Evolutionary conservation across 2,113 vertebrate species (phyloP), one percentile per base, ranked within the genome.

Genomic region (Ranitomeya variabilis): DNA sequence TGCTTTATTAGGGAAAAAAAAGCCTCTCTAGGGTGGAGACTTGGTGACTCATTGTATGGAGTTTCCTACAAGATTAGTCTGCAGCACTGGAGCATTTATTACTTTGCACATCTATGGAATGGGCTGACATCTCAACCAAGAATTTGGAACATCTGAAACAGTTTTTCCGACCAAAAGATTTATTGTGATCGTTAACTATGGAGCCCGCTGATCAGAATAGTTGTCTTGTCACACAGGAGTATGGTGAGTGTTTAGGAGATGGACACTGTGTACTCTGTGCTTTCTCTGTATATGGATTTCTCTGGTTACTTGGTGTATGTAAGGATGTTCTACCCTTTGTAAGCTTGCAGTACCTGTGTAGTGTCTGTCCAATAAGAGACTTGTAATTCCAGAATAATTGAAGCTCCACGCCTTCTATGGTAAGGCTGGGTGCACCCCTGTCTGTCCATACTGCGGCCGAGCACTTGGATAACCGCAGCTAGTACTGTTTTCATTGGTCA

Each of bases 21-120:
- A 54, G 23, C 45, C 62, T 23, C 19, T 23, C 11, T 23, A 67
- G 64, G 86, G 86, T 87, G 86, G 74, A 80, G 77, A 54, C n/a
- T 6, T 52, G 31, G 23, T 87, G 77, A 87, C 77, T 87, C 76
- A 69, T 21, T 76, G 74, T 80, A 80, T 52, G 60, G 23, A 55
- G 86, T 69, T 87, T 69, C 45, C 31, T 64, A 18, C 60, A 21
- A 9, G 23, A 69, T 55, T 80, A 37, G 23, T 26, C 10, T 57
- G 31, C 37, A 77, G 26, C 19, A 7, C 67, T 76, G 45, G 60
- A 55, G 45, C n/a, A 55, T n/a, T 80, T 55, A 55, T 26, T 80
- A 66, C n/a, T 31, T 37, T 80, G 62, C 5, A 45, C 62, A 80
- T 87, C 51, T 64, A 21, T 80, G 77, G 85, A 80, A 80, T 51